phyloP scores from a whole-genome alignment of 2,797 vertebrate species.

The Allochrocebus solatus region DNA sequence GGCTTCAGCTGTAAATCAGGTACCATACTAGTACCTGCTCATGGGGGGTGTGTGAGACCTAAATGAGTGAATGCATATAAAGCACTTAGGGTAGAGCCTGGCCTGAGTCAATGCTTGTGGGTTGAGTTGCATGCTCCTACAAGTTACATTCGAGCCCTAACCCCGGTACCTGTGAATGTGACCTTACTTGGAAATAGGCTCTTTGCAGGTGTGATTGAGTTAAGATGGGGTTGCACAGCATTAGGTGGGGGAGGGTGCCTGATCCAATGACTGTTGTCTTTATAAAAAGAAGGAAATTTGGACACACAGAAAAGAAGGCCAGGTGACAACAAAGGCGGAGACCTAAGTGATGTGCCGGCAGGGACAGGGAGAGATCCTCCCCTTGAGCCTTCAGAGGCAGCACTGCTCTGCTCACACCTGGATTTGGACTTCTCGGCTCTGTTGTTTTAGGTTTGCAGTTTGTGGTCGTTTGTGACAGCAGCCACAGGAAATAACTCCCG shows the following conservation, averaged over 20 bases:
- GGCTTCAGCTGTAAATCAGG: not conserved
- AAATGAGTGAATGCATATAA: not conserved
- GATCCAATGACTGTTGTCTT: not conserved
- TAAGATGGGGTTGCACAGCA: not conserved
- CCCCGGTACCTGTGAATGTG: not conserved
- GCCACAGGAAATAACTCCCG: not conserved
- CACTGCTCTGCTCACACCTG: not conserved
- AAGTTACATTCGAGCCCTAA: not conserved
- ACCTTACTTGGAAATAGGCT: not conserved
- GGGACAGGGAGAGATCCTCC: not conserved
- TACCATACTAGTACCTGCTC: not conserved
- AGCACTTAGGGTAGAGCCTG: not conserved
- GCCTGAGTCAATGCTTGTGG: not conserved
- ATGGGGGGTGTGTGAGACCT: not conserved
- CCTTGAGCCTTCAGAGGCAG: not conserved
- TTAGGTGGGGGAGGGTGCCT: not conserved
- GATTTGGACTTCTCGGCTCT: not conserved
- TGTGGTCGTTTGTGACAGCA: not conserved
- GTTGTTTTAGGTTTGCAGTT: no score
- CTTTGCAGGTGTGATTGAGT: not conserved
- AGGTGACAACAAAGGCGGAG: not conserved
- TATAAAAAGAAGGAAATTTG: not conserved
- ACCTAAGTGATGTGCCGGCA: not conserved
- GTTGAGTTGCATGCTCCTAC: not conserved
- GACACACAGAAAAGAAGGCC: not conserved